Percentiles rank a stretch among this genome's conserved stretches.
phyloP scores from a whole-genome alignment of 2,797 vertebrate species.

The Amniataba percoides region DNA sequence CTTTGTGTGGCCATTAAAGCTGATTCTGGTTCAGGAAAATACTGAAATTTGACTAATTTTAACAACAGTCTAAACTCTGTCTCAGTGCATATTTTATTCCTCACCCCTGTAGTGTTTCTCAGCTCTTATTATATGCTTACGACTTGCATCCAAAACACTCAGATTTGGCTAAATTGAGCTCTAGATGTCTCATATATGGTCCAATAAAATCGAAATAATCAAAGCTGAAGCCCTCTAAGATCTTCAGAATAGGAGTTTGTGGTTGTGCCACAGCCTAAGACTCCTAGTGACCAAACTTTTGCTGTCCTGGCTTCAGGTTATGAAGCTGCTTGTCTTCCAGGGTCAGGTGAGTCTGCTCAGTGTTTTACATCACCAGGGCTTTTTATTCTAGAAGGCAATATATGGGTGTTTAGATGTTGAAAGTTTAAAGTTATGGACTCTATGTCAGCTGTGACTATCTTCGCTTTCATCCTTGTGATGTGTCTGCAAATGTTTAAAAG shows the following conservation, averaged over 20 bases:
- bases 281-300: neutral
- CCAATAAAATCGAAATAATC: neutral
- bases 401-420: neutral
- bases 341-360: neutral
- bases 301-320: no score
- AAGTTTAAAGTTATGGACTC: neutral
- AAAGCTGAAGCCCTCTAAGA: neutral
- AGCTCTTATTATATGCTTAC: neutral
- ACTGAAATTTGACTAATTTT: no score
- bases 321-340: no score
- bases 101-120: no score
- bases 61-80: no score
- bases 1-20: no score
- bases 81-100: no score
- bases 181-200: neutral
- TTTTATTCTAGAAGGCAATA: neutral
- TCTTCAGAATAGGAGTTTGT: neutral
- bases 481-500: slow-evolving; percentile 1
- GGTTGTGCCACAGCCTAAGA: neutral
- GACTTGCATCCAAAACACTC: neutral
- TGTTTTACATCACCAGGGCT: neutral
- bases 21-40: no score
- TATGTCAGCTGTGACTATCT: neutral
- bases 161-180: neutral
- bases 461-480: neutral